Base-by-base conservation (phyloP, 2,888 invertebrate species). In the Desoria tigrina region DNA sequence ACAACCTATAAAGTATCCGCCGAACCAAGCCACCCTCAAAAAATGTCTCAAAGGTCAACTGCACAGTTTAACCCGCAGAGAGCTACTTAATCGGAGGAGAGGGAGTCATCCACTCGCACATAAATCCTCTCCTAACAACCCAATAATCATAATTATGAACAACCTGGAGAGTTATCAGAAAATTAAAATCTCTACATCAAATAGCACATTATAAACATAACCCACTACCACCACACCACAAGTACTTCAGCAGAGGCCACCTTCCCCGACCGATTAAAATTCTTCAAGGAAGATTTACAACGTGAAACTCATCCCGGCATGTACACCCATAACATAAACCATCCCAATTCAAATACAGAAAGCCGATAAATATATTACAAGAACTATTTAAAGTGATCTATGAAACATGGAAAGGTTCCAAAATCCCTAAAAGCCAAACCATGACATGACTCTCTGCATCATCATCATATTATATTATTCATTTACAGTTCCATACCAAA, bases 211-310 rank as follows among this genome's bases (percentile, higher is more conserved):
- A 51, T 2, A 18, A 16, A 49, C 49, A 16, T 11, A 39, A 11
- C 9, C 16, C 16, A 18, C 45, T 45, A 9, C 45, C n/a, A 45
- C 45, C n/a, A 4, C 45, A 6, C 21, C 21, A 45, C 4, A 45
- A 45, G 16, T 45, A 45, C 16, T n/a, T 39, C 39, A 39, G 9
- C 53, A 24, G n/a, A 9, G 7, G 53, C 53, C 14, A 53, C 11
- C 68, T n/a, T 65, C 64, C 60, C 69, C 63, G 63, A 69, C 61
- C 72, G 72, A 72, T 72, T 69, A 72, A 72, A 69, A 72, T 72
- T 72, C 72, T 65, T 66, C 63, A 51, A 64, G 63, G 57, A 69
- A 64, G 63, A 69, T 65, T 62, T 56, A 64, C 53, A 42, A 26
- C 28, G 7, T 26, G 23, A 26, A 51, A 21, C 26, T 24, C 51